Conservation (phyloP, 2,888 invertebrate species). For the Pomacea canaliculata region DNA sequence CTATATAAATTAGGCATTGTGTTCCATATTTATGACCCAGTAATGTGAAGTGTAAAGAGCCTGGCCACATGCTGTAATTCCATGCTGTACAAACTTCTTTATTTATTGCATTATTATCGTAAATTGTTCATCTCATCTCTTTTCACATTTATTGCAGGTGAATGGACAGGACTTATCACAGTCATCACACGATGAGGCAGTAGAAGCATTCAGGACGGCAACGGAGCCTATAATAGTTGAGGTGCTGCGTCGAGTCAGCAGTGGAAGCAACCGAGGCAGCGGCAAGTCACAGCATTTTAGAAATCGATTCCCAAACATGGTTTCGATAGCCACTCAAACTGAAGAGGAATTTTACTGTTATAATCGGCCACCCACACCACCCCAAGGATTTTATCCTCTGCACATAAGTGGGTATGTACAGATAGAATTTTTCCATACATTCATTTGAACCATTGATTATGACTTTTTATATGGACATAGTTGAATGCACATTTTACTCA, state of each 20-base stretch:
- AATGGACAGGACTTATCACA: conserved; percentile 69
- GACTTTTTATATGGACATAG: too few species aligned
- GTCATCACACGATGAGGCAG: conserved; percentile 69
- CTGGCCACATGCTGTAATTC: too few species aligned
- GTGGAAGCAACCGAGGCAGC: conserved; percentile 3
- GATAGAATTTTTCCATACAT: not conserved
- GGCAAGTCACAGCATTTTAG: conserved; percentile 2
- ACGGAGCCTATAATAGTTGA: conserved; percentile 69
- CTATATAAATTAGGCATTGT: too few species aligned
- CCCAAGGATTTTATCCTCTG: conserved; percentile 55
- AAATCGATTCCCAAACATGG: conserved; percentile 55
- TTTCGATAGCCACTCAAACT: conserved; percentile 67
- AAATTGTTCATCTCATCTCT: too few species aligned
- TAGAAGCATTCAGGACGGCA: conserved; percentile 68
- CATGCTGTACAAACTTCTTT: too few species aligned
- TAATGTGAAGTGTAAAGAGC: too few species aligned
- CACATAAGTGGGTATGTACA: conserved; percentile 55
- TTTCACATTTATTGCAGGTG: conserved; percentile 50
- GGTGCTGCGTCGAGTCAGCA: conserved; percentile 64
- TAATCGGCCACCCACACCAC: conserved; percentile 59
- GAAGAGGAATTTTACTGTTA: conserved; percentile 65
- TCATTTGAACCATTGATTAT: too few species aligned
- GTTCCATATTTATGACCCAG: too few species aligned
- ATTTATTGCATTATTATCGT: too few species aligned
- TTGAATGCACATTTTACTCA: too few species aligned